These are phyloP conservation scores for Solea solea DNA, from an alignment of 2,113 vertebrate species.

Conservation along the genomic window DNA sequence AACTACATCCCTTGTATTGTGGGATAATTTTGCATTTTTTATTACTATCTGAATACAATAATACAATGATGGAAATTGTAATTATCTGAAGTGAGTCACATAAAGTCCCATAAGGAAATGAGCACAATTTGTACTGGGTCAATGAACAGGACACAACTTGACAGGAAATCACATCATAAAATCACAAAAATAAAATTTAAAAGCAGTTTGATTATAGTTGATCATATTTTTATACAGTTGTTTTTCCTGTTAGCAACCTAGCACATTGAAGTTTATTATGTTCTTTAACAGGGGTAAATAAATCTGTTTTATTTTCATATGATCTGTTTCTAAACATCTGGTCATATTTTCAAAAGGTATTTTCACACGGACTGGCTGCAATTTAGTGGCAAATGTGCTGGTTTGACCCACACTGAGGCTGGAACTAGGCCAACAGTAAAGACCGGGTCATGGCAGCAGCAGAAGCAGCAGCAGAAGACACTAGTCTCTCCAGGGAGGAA, in stretches of 20 bases:
- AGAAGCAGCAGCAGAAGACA: not conserved
- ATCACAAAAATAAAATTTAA: not conserved
- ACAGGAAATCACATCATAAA: not conserved
- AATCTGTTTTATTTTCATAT: not conserved
- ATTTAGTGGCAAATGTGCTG: not conserved
- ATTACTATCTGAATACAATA: no score
- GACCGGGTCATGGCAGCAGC: not conserved
- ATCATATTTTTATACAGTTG: not conserved
- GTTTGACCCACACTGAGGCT: constrained; percentile 27
- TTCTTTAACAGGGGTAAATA: not conserved
- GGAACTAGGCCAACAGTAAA: constrained; percentile 23
- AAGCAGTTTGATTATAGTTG: not conserved
- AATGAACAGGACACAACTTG: constrained; percentile 4
- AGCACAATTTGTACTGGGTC: constrained; percentile 28
- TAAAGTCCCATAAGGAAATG: not conserved
- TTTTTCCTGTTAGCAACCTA: not conserved
- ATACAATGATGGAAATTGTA: not conserved
- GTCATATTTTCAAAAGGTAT: not conserved
- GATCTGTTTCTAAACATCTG: not conserved
- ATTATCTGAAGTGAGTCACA: not conserved
- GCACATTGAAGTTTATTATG: not conserved
- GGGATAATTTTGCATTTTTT: no score
- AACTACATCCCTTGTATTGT: not conserved
- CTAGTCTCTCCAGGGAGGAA: not conserved
- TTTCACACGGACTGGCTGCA: not conserved